These are phyloP conservation scores for Trissolcus brochymenae DNA, from an alignment of 2,888 invertebrate genomes.

Conservation along the genomic window DNA sequence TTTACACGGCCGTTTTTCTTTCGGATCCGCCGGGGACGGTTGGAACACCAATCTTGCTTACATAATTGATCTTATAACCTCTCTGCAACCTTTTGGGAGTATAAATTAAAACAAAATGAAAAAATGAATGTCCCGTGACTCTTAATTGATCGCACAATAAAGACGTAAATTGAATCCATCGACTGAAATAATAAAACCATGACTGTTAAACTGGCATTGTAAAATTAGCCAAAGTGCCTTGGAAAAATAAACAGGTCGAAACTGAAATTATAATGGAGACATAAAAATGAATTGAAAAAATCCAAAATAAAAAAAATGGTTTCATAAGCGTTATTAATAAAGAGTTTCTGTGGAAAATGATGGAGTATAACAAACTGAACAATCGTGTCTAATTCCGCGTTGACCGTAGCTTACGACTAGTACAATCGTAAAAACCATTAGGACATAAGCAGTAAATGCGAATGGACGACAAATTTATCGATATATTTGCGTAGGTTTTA, in stretches of 20 bases:
- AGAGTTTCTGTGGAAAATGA: too few species aligned
- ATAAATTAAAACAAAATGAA: neutral
- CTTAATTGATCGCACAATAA: too few species aligned
- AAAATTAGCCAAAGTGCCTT: too few species aligned
- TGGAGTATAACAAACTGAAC: neutral
- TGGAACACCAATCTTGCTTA: constrained; percentile 21
- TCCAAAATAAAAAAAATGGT: too few species aligned
- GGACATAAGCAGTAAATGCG: neutral
- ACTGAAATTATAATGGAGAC: too few species aligned
- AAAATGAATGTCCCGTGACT: too few species aligned
- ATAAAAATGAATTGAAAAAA: too few species aligned
- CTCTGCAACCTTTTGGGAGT: neutral
- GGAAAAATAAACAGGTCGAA: too few species aligned
- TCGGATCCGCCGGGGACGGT: neutral
- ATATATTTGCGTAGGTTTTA: constrained; percentile 29
- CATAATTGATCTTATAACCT: constrained; percentile 11
- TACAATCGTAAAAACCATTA: constrained; percentile 7
- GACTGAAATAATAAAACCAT: too few species aligned
- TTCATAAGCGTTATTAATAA: too few species aligned
- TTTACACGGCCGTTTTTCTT: constrained; percentile 22
- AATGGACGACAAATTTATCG: constrained; percentile 13
- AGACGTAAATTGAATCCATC: too few species aligned
- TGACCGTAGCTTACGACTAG: neutral
- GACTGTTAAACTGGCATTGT: too few species aligned
- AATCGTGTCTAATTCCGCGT: neutral